Conservation (phyloP, 53 echinoderm and acorn worm species). For the Zoroaster sp. region DNA sequence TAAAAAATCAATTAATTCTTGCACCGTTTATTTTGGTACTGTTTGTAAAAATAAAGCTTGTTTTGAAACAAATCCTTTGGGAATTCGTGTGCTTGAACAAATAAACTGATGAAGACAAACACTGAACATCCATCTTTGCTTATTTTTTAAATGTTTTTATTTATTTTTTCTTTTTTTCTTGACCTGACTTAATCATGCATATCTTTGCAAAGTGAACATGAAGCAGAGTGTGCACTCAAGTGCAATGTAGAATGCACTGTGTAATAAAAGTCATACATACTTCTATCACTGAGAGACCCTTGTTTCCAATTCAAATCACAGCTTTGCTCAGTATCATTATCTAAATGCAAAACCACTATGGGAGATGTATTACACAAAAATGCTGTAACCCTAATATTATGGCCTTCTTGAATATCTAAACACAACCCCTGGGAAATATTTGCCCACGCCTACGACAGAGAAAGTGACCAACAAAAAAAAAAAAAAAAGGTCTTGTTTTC, state of each 20-base stretch:
- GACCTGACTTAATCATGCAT: not conserved
- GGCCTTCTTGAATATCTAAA: conserved; percentile 9
- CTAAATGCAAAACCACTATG: not conserved
- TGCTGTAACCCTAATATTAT: conserved; percentile 50
- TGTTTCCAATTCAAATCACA: not conserved
- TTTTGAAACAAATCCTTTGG: too few species aligned
- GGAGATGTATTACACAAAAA: conserved; percentile 42
- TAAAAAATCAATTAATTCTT: too few species aligned
- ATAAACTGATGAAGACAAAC: not conserved
- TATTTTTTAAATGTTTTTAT: not conserved
- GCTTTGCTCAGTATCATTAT: not conserved
- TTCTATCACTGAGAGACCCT: not conserved
- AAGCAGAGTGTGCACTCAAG: too few species aligned
- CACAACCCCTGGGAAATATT: conserved; percentile 7
- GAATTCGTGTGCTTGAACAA: too few species aligned
- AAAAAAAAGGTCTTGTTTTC: not conserved
- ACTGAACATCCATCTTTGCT: not conserved
- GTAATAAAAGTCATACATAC: not conserved
- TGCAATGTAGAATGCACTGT: not conserved
- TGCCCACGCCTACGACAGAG: not conserved
- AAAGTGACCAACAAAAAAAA: not conserved
- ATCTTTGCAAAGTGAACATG: not conserved
- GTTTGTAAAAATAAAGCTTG: too few species aligned
- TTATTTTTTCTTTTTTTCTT: not conserved
- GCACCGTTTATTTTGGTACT: too few species aligned